These are phyloP conservation scores for Hemichromis elongatus DNA, from an alignment of 2,113 vertebrate species.

Conservation along the genomic window DNA sequence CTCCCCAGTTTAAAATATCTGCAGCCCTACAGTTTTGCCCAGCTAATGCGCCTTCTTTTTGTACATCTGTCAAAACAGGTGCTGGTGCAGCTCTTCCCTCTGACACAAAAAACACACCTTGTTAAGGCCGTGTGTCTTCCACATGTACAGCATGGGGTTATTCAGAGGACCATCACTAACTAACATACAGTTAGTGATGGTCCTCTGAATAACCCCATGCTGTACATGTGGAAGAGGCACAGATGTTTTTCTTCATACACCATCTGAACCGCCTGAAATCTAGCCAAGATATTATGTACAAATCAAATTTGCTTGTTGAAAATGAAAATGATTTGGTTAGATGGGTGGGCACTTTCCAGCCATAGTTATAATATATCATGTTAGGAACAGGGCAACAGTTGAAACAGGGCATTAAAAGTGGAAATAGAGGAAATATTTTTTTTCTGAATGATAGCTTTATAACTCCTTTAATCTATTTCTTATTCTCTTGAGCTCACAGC, in stretches of 20 bases:
- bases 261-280: slow-evolving; percentile 9
- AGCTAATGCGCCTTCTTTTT: background rate
- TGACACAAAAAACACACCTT: background rate
- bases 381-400: background rate
- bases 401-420: slow-evolving; percentile 17
- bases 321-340: slow-evolving; percentile 48
- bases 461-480: background rate
- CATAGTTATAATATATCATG: background rate
- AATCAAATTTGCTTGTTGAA: slow-evolving; percentile 29
- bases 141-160: too few species aligned
- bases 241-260: background rate
- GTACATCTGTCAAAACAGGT: background rate
- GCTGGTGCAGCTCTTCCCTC: background rate
- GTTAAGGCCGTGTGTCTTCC: background rate
- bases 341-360: slow-evolving; percentile 15
- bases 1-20: background rate
- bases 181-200: background rate
- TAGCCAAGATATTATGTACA: background rate
- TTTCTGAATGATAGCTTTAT: background rate
- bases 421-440: background rate
- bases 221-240: background rate
- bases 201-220: background rate
- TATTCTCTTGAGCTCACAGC: background rate
- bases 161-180: too few species aligned
- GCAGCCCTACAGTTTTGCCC: background rate